A percentile compares a stretch with the other conserved stretches of the same genome.
Evolutionary conservation across 2,113 vertebrate genomes (phyloP).

Genomic region (Salvelinus fontinalis): DNA sequence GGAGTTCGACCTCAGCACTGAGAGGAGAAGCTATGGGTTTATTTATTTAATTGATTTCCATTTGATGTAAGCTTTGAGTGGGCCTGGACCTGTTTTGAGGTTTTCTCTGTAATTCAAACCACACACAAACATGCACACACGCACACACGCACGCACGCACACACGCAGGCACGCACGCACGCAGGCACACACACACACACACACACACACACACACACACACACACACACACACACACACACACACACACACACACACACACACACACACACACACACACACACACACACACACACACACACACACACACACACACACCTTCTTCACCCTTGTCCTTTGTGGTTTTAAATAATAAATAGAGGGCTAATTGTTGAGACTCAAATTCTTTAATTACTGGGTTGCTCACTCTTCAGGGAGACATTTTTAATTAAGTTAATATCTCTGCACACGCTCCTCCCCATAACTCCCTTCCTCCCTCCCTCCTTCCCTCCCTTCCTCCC

Average conservation of each 20-base stretch:
- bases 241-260: conserved; percentile 1
- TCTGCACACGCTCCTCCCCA: conserved; percentile 31
- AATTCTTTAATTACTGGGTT: conserved; percentile 68
- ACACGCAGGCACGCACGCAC: background rate
- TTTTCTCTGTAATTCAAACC: conserved; percentile 41
- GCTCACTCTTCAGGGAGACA: conserved; percentile 62
- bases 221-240: background rate
- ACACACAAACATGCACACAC: background rate
- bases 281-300: conserved; percentile 1
- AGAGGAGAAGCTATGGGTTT: conserved; percentile 18
- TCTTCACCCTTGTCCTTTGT: conserved; percentile 44
- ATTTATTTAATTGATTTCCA: conserved; percentile 37
- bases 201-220: background rate
- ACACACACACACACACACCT: conserved; percentile 7
- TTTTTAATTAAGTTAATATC: conserved; percentile 68
- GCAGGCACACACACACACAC: background rate
- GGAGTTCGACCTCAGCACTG: background rate
- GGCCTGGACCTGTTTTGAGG: conserved; percentile 16
- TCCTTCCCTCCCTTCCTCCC: background rate
- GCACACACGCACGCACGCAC: background rate
- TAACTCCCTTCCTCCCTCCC: conserved; percentile 10
- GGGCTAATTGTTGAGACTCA: conserved; percentile 60
- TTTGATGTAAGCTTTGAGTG: conserved; percentile 30
- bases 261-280: background rate
- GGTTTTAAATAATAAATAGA: conserved; percentile 68